Percentiles rank a stretch among this genome's conserved stretches.
phyloP scores from a whole-genome alignment of 2,113 vertebrate genomes.

The Neotoma lepida region DNA sequence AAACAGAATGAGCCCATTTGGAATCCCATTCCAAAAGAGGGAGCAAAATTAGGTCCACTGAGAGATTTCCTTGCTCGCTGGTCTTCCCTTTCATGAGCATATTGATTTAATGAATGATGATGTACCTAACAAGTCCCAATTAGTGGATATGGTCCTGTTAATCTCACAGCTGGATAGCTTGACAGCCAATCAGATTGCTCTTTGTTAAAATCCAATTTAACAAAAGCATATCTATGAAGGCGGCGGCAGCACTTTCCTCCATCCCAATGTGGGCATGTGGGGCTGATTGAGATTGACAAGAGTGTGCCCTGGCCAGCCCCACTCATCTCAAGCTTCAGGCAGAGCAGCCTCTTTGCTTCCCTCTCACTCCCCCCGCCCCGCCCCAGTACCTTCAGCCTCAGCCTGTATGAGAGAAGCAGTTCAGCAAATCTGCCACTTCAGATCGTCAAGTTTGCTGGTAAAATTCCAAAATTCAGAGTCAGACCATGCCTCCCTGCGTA shows the following conservation, averaged over 20 bases:
- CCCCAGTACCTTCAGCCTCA: conserved; percentile 65
- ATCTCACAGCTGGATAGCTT: conserved; percentile 62
- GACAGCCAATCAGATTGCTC: conserved; percentile 63
- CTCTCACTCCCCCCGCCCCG: neutral
- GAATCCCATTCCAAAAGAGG: neutral
- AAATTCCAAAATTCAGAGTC: conserved; percentile 82
- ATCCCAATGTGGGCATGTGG: neutral
- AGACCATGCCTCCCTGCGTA: conserved; percentile 79
- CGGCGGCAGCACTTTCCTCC: neutral
- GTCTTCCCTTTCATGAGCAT: conserved; percentile 19
- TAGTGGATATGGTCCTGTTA: conserved; percentile 30
- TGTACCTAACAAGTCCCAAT: conserved; percentile 47
- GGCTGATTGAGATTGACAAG: conserved; percentile 69
- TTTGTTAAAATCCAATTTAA: conserved; percentile 61
- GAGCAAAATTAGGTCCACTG: neutral
- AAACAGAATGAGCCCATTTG: neutral
- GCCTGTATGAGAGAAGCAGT: conserved; percentile 59
- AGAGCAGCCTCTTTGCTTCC: conserved; percentile 45
- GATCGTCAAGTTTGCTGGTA: conserved; percentile 81
- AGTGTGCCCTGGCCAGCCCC: conserved; percentile 41
- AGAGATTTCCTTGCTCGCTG: neutral
- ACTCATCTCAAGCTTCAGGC: neutral
- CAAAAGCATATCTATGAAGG: neutral
- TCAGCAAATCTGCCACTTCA: conserved; percentile 75
- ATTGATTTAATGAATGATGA: conserved; percentile 66